phyloP scores from a whole-genome alignment of 2,888 invertebrate genomes.

The Trichogramma dendrolimi region DNA sequence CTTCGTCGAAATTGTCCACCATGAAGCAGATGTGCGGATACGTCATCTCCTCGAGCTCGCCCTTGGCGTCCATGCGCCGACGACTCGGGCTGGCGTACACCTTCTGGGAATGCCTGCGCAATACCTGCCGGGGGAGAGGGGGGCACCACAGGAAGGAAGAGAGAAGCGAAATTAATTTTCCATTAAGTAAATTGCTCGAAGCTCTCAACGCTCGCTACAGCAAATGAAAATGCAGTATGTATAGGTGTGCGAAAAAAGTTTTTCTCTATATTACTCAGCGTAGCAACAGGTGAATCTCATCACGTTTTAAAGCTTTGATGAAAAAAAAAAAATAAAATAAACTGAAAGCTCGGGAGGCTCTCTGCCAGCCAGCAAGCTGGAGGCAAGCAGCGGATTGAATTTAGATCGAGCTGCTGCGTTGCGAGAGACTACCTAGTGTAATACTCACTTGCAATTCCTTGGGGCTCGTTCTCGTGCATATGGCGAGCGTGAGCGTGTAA shows the following conservation, averaged over 20 bases:
- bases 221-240: not conserved
- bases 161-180: not conserved
- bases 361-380: too few relatives aligned
- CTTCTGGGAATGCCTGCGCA: slow-evolving; percentile 56
- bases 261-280: not conserved
- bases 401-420: not conserved
- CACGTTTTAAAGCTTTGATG: not conserved
- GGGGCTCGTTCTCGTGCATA: slow-evolving; percentile 95
- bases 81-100: slow-evolving; percentile 97
- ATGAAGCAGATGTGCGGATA: slow-evolving; percentile 99
- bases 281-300: not conserved
- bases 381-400: not conserved
- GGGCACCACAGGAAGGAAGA: not conserved
- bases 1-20: slow-evolving; percentile 99
- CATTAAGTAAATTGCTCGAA: not conserved
- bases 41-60: slow-evolving; percentile 96
- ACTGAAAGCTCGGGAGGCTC: too few relatives aligned
- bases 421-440: not conserved
- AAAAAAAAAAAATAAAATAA: not conserved
- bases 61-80: slow-evolving; percentile 96
- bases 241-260: not conserved
- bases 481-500: slow-evolving; percentile 93
- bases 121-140: slow-evolving; percentile 35
- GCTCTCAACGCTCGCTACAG: too few relatives aligned
- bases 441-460: slow-evolving; percentile 87